Conservation (phyloP, 2,113 vertebrate species). For the Xiphophorus hellerii region DNA sequence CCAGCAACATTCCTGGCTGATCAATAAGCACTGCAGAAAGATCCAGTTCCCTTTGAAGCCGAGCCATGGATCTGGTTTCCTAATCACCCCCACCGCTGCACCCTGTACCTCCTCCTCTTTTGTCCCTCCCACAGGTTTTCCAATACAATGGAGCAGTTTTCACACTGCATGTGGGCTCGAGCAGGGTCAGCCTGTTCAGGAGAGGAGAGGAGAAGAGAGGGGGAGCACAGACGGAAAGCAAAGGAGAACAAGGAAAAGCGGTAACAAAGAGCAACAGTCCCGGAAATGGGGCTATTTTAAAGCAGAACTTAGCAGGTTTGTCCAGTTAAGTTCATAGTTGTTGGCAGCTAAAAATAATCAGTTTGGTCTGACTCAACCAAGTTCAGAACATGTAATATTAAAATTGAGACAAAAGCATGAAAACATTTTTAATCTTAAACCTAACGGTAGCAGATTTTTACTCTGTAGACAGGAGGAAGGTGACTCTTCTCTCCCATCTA, state of each 20-base stretch:
- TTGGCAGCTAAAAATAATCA: slow-evolving; percentile 13
- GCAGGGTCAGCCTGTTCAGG: slow-evolving; percentile 53
- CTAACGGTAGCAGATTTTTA: not conserved
- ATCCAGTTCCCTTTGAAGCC: slow-evolving; percentile 76
- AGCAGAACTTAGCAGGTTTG: not conserved
- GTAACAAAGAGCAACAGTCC: slow-evolving; percentile 39
- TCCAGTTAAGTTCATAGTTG: not conserved
- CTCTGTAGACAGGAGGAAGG: not conserved
- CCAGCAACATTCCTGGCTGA: slow-evolving; percentile 68
- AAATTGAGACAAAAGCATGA: not conserved
- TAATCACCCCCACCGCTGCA: slow-evolving; percentile 72
- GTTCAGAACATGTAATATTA: not conserved
- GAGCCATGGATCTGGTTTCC: slow-evolving; percentile 78
- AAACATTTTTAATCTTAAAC: not conserved
- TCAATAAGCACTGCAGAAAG: slow-evolving; percentile 77
- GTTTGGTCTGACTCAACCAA: slow-evolving; percentile 3
- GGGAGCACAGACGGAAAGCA: slow-evolving; percentile 37
- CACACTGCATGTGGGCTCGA: slow-evolving; percentile 59
- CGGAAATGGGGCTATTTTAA: slow-evolving; percentile 18
- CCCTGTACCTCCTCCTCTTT: slow-evolving; percentile 56
- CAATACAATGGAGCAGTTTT: slow-evolving; percentile 76
- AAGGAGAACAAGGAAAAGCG: slow-evolving; percentile 57
- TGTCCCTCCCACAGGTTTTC: slow-evolving; percentile 68
- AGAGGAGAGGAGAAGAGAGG: slow-evolving; percentile 26
- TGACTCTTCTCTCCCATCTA: slow-evolving; percentile 4